A percentile compares a stretch with the other conserved stretches of the same genome.
These are phyloP conservation scores for Glaucomys volans DNA, from an alignment of 2,113 vertebrate species.

Conservation along the genomic window DNA sequence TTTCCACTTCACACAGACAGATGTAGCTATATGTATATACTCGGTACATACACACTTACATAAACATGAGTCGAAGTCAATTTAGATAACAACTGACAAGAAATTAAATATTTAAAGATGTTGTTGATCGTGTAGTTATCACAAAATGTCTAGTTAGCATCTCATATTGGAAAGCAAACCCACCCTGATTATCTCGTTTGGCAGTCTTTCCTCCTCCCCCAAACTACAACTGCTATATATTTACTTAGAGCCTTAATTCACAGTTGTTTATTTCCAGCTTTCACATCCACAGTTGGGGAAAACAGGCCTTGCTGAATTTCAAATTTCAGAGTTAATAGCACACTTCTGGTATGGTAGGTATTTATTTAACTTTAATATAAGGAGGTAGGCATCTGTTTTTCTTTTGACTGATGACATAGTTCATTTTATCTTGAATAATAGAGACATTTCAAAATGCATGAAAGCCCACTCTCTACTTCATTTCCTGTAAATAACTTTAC, in stretches of 20 bases:
- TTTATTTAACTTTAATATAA: constrained; percentile 76
- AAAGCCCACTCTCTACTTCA: constrained; percentile 83
- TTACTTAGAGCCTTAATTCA: constrained; percentile 72
- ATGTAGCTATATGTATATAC: constrained; percentile 24
- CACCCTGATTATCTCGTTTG: constrained; percentile 20
- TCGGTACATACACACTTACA: constrained; percentile 45
- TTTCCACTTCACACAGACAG: constrained; percentile 48
- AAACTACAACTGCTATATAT: constrained; percentile 54
- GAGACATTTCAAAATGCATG: constrained; percentile 82
- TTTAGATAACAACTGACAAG: constrained; percentile 74
- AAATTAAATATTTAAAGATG: constrained; percentile 77
- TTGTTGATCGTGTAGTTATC: constrained; percentile 57
- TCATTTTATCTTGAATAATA: constrained; percentile 78
- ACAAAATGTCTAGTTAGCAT: constrained; percentile 60
- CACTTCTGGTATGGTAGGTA: constrained; percentile 73
- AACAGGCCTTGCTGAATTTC: constrained; percentile 76
- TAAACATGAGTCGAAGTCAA: constrained; percentile 64
- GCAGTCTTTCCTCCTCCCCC: neutral
- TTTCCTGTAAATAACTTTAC: constrained; percentile 86
- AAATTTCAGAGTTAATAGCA: constrained; percentile 77
- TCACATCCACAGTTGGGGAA: constrained; percentile 74
- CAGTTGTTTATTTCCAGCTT: constrained; percentile 77
- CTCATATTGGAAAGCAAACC: constrained; percentile 3
- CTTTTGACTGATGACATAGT: constrained; percentile 75
- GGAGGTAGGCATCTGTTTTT: constrained; percentile 76